Evolutionary conservation across 2,797 vertebrate species (phyloP), one percentile per base, ranked within the genome.

Genomic region (Brotula barbata): DNA sequence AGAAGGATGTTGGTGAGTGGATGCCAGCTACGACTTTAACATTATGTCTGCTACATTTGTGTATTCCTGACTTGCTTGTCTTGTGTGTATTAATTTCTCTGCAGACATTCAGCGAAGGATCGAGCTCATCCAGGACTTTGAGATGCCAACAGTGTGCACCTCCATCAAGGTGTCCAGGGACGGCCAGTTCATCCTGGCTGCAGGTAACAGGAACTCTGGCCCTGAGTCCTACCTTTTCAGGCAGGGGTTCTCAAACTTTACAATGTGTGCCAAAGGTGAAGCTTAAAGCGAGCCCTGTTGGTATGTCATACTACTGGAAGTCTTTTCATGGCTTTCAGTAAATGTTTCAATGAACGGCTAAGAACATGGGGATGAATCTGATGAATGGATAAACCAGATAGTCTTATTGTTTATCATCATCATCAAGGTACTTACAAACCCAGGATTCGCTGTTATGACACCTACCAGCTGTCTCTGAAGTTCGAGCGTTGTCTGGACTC

Each of bases 81-180:
- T 65, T 7, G 1, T 11, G 3, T 54, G 2, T 23, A 19, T 7
- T 20, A 0, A 21, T 3, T 33, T 16, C 8, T 11, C 40, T 59
- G 0, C 56, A 99, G 96, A 96, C 78, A 84, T 99, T 72, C 94
- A 94, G 37, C 94, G 93, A 60, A 95, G 97, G 87, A 99, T 99
- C 45, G 96, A 99, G 77, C 96, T 99, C 67, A 97, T 99, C 82
- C 97, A 99, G 79, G 97, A 98, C 79, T 99, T 98, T 89, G 95
- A 98, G 81, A 99, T 99, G 97, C 97, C 97, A 43, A 96, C 97
- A 0, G 90, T 99, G 71, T 93, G 94, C 83, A 95, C 92, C 48
- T 95, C 94, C 46, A 92, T 99, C 77, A 95, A 92, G 81, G 95
- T 98, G 47, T 97, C 97, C 14, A 91, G 91, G 75, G 97, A 99